Percentiles rank a stretch among this genome's conserved stretches.
Conservation (phyloP, 2,113 vertebrate species). For the Poicephalus meyeri region DNA sequence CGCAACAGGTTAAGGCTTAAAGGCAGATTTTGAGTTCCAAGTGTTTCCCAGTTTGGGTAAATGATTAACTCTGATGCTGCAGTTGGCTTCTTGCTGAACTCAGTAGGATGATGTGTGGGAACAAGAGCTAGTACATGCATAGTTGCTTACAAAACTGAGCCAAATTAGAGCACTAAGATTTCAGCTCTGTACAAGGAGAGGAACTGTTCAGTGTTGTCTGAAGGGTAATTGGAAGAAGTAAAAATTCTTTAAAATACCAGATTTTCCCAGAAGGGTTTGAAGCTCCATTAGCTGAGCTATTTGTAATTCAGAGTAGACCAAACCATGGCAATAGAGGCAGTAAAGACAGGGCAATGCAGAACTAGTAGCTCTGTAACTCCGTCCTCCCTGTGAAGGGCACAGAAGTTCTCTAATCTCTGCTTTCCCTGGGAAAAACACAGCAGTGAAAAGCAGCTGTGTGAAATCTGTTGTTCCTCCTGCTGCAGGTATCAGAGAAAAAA, state of each 20-base stretch:
- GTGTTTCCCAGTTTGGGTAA: neutral
- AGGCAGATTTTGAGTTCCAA: neutral
- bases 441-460: neutral
- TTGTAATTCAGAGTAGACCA: neutral
- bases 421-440: neutral
- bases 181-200: neutral
- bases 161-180: neutral
- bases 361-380: neutral
- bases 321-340: neutral
- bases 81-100: neutral
- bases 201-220: neutral
- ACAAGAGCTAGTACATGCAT: neutral
- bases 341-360: neutral
- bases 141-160: neutral
- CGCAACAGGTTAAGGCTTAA: neutral
- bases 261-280: neutral
- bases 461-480: neutral
- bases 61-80: neutral
- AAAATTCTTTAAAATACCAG: fast-evolving
- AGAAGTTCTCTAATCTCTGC: neutral
- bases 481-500: neutral
- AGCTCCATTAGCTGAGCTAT: neutral
- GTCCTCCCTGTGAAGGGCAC: neutral
- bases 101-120: neutral
- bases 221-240: neutral